Percentiles rank a stretch among this genome's conserved stretches.
Conservation (phyloP, 1,140 invertebrate species). For the Macrotrachela quadricornifera region DNA sequence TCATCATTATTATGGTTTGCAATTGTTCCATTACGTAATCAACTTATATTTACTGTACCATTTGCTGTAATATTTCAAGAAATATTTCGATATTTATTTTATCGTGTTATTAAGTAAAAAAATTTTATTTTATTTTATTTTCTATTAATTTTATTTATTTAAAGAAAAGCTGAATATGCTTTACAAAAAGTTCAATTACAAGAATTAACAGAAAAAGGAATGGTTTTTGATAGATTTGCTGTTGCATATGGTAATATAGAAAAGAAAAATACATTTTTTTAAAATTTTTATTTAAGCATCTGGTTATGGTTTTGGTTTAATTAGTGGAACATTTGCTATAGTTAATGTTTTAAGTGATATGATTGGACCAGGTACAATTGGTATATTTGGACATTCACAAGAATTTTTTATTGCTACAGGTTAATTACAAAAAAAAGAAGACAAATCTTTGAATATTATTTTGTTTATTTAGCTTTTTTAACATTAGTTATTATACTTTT, state of each 20-base stretch:
- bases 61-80: constrained; percentile 61
- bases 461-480: constrained; percentile 47
- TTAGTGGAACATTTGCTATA: constrained; percentile 76
- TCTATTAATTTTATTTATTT: constrained; percentile 8
- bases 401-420: constrained; percentile 67
- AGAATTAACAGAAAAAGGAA: constrained; percentile 11
- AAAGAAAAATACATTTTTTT: not conserved
- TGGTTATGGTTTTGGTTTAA: constrained; percentile 77
- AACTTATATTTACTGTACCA: constrained; percentile 58
- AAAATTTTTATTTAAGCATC: constrained; percentile 38
- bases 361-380: constrained; percentile 83
- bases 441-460: no score
- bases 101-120: constrained; percentile 27
- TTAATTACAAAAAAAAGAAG: no score
- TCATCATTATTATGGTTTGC: constrained; percentile 72
- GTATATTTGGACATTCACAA: constrained; percentile 48
- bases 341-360: constrained; percentile 80
- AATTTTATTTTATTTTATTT: constrained; percentile 1
- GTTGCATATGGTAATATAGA: constrained; percentile 51
- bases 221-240: constrained; percentile 49
- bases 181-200: constrained; percentile 20
- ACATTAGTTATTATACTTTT: constrained; percentile 69
- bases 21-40: constrained; percentile 48
- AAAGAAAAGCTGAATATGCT: constrained; percentile 53
- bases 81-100: constrained; percentile 38